A percentile compares a stretch with the other conserved stretches of the same genome.
Evolutionary conservation across 2,797 vertebrate species (phyloP).

Genomic region (Crenuchus spilurus): DNA sequence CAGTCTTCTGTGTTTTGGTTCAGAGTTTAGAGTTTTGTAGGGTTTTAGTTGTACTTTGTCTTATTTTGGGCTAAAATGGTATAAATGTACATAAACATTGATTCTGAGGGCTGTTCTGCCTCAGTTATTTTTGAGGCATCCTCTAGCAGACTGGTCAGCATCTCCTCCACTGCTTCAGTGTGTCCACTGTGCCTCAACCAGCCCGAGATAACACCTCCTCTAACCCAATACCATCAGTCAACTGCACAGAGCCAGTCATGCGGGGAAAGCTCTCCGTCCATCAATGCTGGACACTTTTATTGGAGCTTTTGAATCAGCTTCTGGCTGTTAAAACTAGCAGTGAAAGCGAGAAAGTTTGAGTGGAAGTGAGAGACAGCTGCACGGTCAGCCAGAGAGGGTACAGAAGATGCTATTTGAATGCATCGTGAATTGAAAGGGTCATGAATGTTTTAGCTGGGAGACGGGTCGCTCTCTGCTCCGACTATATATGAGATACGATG

Average conservation of each 20-base stretch:
- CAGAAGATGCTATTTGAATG: neutral
- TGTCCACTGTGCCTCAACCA: neutral
- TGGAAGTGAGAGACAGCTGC: neutral
- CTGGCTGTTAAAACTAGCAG: neutral
- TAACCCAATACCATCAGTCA: neutral
- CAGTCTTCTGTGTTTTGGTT: no score
- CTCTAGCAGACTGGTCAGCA: neutral
- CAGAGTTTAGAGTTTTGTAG: no score
- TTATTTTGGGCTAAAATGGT: no score
- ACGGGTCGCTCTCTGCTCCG: no score
- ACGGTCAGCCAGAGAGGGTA: neutral
- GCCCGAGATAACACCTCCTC: neutral
- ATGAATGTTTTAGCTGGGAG: neutral
- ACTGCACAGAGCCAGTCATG: neutral
- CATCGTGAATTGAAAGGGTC: neutral
- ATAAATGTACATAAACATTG: no score
- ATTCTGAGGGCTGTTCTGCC: no score
- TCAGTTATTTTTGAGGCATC: neutral
- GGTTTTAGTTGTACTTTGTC: no score
- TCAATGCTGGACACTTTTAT: conserved; percentile 1
- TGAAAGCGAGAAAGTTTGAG: neutral
- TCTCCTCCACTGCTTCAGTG: neutral
- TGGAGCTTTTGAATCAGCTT: neutral
- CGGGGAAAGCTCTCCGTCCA: neutral
- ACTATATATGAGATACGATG: no score